A percentile compares a stretch with the other conserved stretches of the same genome.
These are phyloP conservation scores for Morone chrysops DNA, from an alignment of 2,113 vertebrate species.

Conservation along the genomic window DNA sequence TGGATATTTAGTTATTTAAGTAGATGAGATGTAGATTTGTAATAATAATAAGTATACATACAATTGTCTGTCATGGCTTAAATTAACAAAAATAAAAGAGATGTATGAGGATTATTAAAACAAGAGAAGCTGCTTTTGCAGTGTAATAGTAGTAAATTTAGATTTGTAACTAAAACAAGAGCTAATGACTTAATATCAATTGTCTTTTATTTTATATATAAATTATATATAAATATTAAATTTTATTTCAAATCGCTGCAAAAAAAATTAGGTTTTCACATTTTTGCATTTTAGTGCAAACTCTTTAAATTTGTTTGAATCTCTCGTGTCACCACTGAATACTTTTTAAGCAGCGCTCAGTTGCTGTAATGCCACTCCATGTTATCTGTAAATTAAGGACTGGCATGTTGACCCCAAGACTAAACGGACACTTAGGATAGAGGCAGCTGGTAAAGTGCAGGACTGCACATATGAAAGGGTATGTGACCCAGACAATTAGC, in stretches of 20 bases:
- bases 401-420: constrained; percentile 6
- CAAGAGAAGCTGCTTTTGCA: neutral
- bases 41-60: neutral
- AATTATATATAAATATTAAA: neutral
- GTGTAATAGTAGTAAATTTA: neutral
- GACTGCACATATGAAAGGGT: neutral
- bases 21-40: neutral
- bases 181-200: neutral
- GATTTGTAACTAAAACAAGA: too few species aligned
- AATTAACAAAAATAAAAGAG: neutral
- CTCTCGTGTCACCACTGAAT: neutral
- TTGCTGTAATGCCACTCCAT: neutral
- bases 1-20: neutral
- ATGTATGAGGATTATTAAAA: neutral
- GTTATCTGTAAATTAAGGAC: constrained; percentile 6
- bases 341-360: neutral
- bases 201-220: neutral
- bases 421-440: neutral
- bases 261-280: too few species aligned
- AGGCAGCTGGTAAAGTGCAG: constrained; percentile 38
- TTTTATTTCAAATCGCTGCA: neutral
- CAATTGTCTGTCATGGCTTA: neutral
- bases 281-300: neutral
- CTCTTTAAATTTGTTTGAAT: neutral
- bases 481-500: constrained; percentile 36